Conservation (phyloP, 1,140 invertebrate genomes). For the Cyclargus thomasi region DNA sequence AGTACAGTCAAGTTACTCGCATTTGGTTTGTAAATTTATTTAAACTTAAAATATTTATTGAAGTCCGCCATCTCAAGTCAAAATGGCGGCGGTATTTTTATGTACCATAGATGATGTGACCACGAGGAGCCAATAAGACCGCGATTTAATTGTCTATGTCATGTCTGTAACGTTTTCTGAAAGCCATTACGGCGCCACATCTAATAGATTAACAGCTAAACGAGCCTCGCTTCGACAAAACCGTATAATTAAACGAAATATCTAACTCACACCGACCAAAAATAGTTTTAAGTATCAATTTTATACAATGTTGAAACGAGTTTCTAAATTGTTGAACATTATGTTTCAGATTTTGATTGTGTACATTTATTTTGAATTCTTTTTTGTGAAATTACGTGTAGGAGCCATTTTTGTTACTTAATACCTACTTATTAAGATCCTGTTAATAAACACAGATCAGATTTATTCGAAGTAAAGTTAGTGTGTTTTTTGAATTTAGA, state of each 20-base stretch:
- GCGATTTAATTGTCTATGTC: constrained; percentile 5
- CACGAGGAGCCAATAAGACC: constrained; percentile 3
- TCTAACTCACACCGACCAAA: constrained; percentile 15
- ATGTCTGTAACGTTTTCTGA: constrained; percentile 6
- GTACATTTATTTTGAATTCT: not conserved
- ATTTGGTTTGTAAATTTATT: not conserved
- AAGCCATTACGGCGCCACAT: constrained; percentile 12
- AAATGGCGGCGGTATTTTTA: not conserved
- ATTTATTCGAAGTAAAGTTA: not conserved
- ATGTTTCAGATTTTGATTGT: constrained; percentile 5
- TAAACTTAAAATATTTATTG: constrained; percentile 10
- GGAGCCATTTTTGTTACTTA: not conserved
- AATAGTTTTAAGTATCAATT: constrained; percentile 14
- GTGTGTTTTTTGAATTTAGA: not conserved
- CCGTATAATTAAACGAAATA: constrained; percentile 14
- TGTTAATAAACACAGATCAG: constrained; percentile 11
- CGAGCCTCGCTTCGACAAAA: constrained; percentile 3
- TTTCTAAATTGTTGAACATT: constrained; percentile 4
- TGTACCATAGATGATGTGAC: not conserved
- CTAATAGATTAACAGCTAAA: constrained; percentile 9
- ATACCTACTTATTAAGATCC: constrained; percentile 4
- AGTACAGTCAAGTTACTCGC: not conserved
- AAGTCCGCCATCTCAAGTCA: not conserved
- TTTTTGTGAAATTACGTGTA: constrained; percentile 1
- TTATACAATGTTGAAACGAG: constrained; percentile 11